phyloP scores from a whole-genome alignment of 2,113 vertebrate species.

The Lipotes vexillifer region DNA sequence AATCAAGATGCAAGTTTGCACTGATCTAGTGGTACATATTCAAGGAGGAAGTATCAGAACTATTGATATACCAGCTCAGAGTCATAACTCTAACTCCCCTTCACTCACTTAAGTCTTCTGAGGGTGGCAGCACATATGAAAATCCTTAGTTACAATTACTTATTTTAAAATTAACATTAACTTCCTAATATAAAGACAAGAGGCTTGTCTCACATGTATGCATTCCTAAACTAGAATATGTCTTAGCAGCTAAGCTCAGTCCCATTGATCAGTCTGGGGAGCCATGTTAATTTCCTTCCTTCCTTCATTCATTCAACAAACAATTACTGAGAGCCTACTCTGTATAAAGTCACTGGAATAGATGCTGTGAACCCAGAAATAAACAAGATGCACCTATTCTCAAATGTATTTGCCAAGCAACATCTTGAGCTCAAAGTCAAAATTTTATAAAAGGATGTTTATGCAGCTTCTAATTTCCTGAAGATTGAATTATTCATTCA shows the following conservation, averaged over 20 bases:
- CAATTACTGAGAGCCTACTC: not conserved
- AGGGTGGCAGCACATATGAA: not conserved
- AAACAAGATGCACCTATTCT: constrained; percentile 29
- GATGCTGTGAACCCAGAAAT: constrained; percentile 13
- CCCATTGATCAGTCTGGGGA: not conserved
- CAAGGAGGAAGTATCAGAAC: not conserved
- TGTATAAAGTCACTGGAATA: not conserved
- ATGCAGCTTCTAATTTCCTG: constrained; percentile 45
- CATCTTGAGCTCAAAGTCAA: constrained; percentile 50
- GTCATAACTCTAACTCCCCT: not conserved
- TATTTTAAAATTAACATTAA: constrained; percentile 21
- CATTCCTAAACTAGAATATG: not conserved
- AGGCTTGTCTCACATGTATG: not conserved
- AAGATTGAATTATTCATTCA: constrained; percentile 63
- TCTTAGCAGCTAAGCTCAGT: not conserved
- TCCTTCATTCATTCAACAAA: not conserved
- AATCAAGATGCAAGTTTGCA: not conserved
- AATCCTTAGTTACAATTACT: not conserved
- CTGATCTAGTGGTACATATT: not conserved
- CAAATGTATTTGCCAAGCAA: constrained; percentile 38
- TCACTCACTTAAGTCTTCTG: not conserved
- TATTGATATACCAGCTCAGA: not conserved
- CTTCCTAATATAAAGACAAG: not conserved
- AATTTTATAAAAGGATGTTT: constrained; percentile 39
- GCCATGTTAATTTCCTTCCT: constrained; percentile 9